Conservation (phyloP, 1,140 invertebrate species). For the Cataglyphis hispanica region DNA sequence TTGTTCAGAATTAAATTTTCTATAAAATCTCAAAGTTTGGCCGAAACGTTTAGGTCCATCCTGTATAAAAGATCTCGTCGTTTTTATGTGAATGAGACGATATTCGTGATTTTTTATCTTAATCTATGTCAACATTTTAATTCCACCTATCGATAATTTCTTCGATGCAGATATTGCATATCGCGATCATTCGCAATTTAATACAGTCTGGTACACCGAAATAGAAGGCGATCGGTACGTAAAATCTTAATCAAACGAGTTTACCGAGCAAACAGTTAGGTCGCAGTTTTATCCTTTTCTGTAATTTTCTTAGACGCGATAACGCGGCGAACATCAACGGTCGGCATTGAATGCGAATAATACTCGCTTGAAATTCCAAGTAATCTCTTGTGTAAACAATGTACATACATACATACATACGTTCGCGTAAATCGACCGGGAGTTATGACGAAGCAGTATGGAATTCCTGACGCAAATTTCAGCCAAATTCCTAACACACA, state of each 20-base stretch:
- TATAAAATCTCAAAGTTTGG: no score
- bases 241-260: slow-evolving; percentile 8
- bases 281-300: neutral
- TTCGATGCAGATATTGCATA: slow-evolving; percentile 1
- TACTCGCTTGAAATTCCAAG: slow-evolving; percentile 21
- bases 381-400: slow-evolving; percentile 52
- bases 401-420: neutral
- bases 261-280: slow-evolving; percentile 3
- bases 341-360: neutral
- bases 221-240: neutral
- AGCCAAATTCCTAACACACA: slow-evolving; percentile 38
- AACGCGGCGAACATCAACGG: neutral
- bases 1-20: no score
- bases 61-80: no score
- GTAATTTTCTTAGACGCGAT: neutral
- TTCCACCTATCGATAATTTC: neutral
- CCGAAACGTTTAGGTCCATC: no score
- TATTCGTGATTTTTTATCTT: no score
- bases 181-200: slow-evolving; percentile 27
- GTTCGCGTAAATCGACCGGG: slow-evolving; percentile 12
- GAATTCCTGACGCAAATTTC: slow-evolving; percentile 60
- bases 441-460: slow-evolving; percentile 48
- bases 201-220: slow-evolving; percentile 11
- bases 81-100: no score
- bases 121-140: no score